A percentile compares a stretch with the other conserved stretches of the same genome.
phyloP scores from a whole-genome alignment of 2,797 vertebrate genomes.

The Muscicapa comitata region DNA sequence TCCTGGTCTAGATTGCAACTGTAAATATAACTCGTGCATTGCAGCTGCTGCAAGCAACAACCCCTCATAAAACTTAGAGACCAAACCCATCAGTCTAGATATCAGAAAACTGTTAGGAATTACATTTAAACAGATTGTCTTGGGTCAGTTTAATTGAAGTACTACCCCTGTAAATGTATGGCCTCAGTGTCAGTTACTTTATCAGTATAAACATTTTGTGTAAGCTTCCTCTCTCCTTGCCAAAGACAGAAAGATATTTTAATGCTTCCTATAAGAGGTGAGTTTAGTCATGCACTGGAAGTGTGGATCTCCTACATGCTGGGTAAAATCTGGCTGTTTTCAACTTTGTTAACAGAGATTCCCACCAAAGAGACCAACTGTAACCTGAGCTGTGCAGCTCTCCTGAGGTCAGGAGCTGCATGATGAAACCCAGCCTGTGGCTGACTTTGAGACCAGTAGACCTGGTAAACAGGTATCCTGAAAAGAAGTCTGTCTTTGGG shows the following conservation, averaged over 20 bases:
- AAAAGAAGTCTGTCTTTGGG: background rate
- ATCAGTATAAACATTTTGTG: background rate
- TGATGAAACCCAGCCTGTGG: background rate
- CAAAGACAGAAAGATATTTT: background rate
- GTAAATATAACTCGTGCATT: background rate
- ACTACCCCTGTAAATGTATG: background rate
- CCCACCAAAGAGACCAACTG: background rate
- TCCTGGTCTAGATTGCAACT: background rate
- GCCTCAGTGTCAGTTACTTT: background rate
- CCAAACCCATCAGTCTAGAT: background rate
- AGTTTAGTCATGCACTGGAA: background rate
- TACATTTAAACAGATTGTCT: background rate
- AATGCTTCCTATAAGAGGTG: background rate
- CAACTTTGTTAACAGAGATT: background rate
- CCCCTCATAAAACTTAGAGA: background rate
- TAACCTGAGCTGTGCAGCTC: background rate
- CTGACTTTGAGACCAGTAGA: background rate
- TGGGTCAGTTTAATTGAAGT: background rate
- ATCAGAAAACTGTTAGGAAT: background rate
- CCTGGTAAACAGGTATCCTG: background rate
- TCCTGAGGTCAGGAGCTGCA: background rate
- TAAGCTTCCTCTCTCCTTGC: background rate
- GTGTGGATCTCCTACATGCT: background rate
- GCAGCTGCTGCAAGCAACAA: background rate
- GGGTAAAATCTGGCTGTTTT: background rate